Base-by-base conservation (phyloP, 2,113 vertebrate genomes). In the Bostrychus sinensis region DNA sequence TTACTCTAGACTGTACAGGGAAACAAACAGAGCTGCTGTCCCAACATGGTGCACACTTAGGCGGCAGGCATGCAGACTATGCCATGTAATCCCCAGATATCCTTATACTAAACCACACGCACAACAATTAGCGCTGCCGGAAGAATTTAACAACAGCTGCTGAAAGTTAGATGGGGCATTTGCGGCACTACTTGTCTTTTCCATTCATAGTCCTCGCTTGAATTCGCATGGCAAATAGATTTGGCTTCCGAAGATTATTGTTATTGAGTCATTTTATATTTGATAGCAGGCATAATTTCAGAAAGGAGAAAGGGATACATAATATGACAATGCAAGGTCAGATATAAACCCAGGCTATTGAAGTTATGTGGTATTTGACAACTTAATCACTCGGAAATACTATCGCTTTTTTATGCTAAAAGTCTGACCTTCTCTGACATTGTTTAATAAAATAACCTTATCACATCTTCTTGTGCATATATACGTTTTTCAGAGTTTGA, bases 91-190 rank as follows among this genome's bases (percentile, higher is more conserved):
- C 89, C 86, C 73, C 73, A 82, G 72, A 88, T 89, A 89, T 89
- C 89, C 86, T 86, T 82, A 91, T 84, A 83, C 89, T 91, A 89
- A 91, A 91, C 83, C 88, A 88, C 83, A 86, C 75, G 57, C 85
- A 87, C 87, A 87, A 86, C 87, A 89, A 91, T 92, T 90, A 91
- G 83, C 75, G 62, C 84, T 85, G 81, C 81, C 72, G 81, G 82
- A 88, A 91, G 85, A 85, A 85, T 80, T 88, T 87, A 82, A 81
- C 82, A 83, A 89, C 91, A 90, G 89, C 88, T 89, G 89, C 72
- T 76, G 80, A 85, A 88, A 85, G 78, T 86, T 70, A 84, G 85
- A 85, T 64, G 68, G 37, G 67, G 62, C 77, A 78, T 75, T 77
- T 80, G 79, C 64, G 75, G 48, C 72, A 65, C 74, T 43, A 62